These are phyloP conservation scores for Rhynchonycteris naso DNA, from an alignment of 2,797 vertebrate genomes.

Conservation along the genomic window DNA sequence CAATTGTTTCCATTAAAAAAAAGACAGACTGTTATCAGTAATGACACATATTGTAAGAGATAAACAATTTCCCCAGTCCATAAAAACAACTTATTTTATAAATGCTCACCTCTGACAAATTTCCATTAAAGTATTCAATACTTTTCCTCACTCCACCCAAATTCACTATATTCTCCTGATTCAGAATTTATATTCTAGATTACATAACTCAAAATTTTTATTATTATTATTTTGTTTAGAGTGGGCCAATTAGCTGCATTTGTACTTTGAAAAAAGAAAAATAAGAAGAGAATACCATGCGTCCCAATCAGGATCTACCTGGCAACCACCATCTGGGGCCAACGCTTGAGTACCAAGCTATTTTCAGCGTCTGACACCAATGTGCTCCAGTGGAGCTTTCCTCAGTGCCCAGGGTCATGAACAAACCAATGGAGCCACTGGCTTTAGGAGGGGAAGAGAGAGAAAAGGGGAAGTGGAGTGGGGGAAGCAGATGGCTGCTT, in stretches of 20 bases:
- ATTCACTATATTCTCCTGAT: not conserved
- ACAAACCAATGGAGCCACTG: no score
- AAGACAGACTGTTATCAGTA: not conserved
- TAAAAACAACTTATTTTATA: not conserved
- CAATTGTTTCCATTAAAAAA: not conserved
- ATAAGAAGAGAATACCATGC: not conserved
- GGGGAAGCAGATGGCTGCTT: no score
- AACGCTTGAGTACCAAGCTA: no score
- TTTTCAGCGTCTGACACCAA: no score
- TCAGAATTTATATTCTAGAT: constrained; percentile 33
- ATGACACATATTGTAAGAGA: not conserved
- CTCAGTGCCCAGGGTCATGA: no score
- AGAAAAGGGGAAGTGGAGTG: no score
- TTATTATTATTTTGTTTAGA: not conserved
- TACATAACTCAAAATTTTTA: not conserved
- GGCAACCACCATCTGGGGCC: no score
- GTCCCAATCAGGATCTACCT: no score
- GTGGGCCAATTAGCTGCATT: not conserved
- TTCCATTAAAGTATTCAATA: not conserved
- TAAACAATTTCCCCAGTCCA: not conserved
- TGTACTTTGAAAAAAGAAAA: not conserved
- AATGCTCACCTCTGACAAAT: not conserved
- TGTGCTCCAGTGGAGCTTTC: no score
- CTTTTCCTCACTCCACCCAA: not conserved
- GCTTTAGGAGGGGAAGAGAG: no score